These are phyloP conservation scores for Galerucella calmariensis DNA, from an alignment of 2,888 invertebrate species.

Conservation along the genomic window DNA sequence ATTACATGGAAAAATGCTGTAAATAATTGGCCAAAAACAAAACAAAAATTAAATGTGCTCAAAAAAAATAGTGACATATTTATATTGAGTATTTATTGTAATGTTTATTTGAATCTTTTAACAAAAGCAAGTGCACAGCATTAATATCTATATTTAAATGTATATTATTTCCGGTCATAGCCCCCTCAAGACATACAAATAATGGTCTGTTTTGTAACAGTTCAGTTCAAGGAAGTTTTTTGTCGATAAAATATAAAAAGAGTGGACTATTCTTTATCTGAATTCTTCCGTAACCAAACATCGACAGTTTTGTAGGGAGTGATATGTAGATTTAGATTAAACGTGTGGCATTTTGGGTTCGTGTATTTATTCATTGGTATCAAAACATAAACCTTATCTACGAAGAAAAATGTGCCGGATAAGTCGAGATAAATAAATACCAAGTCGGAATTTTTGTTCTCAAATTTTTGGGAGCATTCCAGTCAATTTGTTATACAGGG, in stretches of 20 bases:
- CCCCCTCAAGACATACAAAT: neutral
- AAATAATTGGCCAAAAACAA: too few relatives aligned
- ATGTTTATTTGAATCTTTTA: neutral
- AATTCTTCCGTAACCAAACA: conserved; percentile 16
- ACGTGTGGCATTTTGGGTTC: neutral
- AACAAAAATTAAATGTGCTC: too few relatives aligned
- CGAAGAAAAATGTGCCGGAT: neutral
- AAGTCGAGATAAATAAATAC: neutral
- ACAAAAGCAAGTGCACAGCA: neutral
- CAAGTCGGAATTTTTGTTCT: neutral
- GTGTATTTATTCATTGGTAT: neutral
- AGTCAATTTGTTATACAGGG: too few relatives aligned
- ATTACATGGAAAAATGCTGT: too few relatives aligned
- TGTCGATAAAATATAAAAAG: conserved; percentile 5
- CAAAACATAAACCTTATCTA: conserved; percentile 3
- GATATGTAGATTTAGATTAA: neutral
- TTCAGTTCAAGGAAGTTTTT: conserved; percentile 10
- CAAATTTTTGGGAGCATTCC: too few relatives aligned
- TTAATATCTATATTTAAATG: neutral
- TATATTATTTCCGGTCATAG: neutral
- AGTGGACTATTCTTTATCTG: conserved; percentile 9
- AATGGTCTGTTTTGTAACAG: neutral
- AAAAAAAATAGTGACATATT: too few relatives aligned
- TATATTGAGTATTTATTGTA: too few relatives aligned
- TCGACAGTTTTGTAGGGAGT: neutral